A percentile compares a stretch with the other conserved stretches of the same genome.
Conservation (phyloP, 1,140 invertebrate species). For the Pinna nobilis region DNA sequence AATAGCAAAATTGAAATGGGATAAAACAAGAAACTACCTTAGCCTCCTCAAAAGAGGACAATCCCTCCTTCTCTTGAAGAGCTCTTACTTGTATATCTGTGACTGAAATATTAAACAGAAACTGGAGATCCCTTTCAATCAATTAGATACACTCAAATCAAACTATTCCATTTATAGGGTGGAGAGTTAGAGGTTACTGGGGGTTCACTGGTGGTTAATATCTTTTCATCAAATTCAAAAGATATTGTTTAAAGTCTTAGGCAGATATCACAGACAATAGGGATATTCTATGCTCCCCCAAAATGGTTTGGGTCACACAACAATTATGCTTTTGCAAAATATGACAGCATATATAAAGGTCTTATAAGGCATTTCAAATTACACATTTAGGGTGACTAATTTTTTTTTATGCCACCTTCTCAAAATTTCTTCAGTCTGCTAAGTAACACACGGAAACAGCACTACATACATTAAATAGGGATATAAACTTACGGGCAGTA, state of each 20-base stretch:
- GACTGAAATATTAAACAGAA: background rate
- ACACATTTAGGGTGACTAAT: no score
- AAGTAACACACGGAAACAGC: background rate
- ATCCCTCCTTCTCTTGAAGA: slow-evolving; percentile 3
- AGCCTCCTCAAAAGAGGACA: slow-evolving; percentile 6
- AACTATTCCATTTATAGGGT: background rate
- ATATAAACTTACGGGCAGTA: slow-evolving; percentile 44
- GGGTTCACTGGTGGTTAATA: background rate
- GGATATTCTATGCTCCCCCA: no score
- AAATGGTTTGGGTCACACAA: background rate
- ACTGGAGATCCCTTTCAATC: no score
- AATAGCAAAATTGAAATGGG: background rate
- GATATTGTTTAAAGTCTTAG: background rate
- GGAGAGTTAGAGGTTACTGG: background rate
- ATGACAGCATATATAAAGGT: background rate
- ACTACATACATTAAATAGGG: no score
- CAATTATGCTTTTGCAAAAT: background rate
- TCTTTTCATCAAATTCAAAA: background rate
- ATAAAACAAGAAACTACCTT: slow-evolving; percentile 1
- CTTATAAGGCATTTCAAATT: background rate
- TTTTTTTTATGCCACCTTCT: no score
- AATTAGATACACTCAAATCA: background rate
- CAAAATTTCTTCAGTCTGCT: no score
- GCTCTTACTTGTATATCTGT: slow-evolving; percentile 1
- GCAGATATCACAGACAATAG: no score